These are phyloP conservation scores for Buathra laborator DNA, from an alignment of 2,888 invertebrate species.

Conservation along the genomic window DNA sequence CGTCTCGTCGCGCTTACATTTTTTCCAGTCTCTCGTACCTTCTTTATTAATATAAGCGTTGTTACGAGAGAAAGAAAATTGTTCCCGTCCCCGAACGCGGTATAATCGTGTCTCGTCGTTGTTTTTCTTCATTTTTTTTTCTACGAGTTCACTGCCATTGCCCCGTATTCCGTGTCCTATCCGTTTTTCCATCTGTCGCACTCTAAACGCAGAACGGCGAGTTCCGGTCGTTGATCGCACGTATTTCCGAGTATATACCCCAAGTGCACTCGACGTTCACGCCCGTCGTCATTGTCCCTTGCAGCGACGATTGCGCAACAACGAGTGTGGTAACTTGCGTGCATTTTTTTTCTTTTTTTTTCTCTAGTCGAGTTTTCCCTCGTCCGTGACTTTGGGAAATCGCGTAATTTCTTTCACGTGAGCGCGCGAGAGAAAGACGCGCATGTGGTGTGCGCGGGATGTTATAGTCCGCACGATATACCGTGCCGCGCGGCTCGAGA, in stretches of 20 bases:
- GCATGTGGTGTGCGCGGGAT: background rate
- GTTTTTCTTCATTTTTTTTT: slow-evolving; percentile 46
- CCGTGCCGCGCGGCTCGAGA: background rate
- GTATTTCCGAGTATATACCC: slow-evolving; percentile 14
- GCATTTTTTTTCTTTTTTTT: slow-evolving; percentile 51
- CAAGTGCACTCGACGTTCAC: slow-evolving; percentile 21
- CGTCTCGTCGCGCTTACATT: background rate
- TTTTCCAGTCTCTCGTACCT: background rate
- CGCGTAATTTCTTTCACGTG: slow-evolving; percentile 57
- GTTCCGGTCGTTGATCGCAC: slow-evolving; percentile 79
- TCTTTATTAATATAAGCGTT: slow-evolving; percentile 48
- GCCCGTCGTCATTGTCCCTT: slow-evolving; percentile 63
- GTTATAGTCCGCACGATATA: slow-evolving; percentile 10
- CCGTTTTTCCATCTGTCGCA: slow-evolving; percentile 52
- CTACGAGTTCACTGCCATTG: slow-evolving; percentile 80
- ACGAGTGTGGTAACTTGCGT: slow-evolving; percentile 34
- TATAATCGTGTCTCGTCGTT: slow-evolving; percentile 49
- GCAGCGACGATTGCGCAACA: slow-evolving; percentile 59
- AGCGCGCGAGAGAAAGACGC: slow-evolving; percentile 39
- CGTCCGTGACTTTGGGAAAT: slow-evolving; percentile 64
- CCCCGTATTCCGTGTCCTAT: slow-evolving; percentile 64
- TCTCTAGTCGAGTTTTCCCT: slow-evolving; percentile 54
- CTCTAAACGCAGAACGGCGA: slow-evolving; percentile 65
- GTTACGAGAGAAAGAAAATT: slow-evolving; percentile 38
- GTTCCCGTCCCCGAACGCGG: slow-evolving; percentile 47